Evolutionary conservation across 2,797 vertebrate genomes (phyloP), one percentile per base, ranked within the genome.

Genomic region (Prionace glauca): DNA sequence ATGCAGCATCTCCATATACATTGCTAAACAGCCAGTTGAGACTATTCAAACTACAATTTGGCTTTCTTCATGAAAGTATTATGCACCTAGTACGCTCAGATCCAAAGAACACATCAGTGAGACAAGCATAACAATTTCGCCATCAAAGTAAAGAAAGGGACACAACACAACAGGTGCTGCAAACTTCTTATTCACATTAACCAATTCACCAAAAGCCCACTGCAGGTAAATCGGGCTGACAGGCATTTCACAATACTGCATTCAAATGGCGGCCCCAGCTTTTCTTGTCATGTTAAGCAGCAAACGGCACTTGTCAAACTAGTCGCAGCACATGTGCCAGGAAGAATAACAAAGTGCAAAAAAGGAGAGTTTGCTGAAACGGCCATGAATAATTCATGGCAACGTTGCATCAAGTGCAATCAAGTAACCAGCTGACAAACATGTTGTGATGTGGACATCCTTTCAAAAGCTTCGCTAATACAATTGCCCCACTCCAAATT

Each of bases 161-260:
- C 71, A 95, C 93, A 95, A 77, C 93, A 74, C 93, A 95, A 95
- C 93, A 95, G 93, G 93, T 95, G 93, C 93, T 77, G 71, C 69
- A 95, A 74, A 72, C 26, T 56, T 50, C 93, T 74, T 77, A 74
- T 77, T 95, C 93, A 72, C 93, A 95, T 95, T 56, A 50, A 71
- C 18, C 71, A 94, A 94, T 94, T 74, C 93, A 94, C 93, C 71
- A 74, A 45, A 88, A 77, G 12, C 50, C 71, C 93, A 95, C 69
- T 77, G 93, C 93, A 95, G 93, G 93, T 95, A 95, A 95, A 95
- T 95, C 56, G 93, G 71, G 93, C 50, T 95, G 93, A 95, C 93
- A 95, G 71, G 93, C 93, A 95, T 95, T 95, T 95, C 93, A 95
- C 93, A 95, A 95, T 74, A 77, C 93, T 56, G 71, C 71, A 95